phyloP scores from a whole-genome alignment of 1,140 invertebrate species.

The Drosophila tsacasi region DNA sequence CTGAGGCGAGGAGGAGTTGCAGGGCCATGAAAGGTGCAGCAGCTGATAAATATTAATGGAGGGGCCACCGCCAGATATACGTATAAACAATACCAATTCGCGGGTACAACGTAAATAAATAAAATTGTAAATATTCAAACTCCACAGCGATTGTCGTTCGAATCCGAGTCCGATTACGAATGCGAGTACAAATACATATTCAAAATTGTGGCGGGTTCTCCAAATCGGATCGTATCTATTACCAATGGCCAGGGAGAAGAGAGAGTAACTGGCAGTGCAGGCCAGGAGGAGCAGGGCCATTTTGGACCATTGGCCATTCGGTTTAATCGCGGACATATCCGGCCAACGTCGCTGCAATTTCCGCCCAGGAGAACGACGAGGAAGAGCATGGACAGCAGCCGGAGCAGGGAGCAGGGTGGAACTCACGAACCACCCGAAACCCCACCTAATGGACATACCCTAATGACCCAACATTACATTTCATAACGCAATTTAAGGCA shows the following conservation, averaged over 20 bases:
- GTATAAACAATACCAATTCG: conserved; percentile 34
- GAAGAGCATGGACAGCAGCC: conserved; percentile 25
- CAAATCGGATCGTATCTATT: conserved; percentile 41
- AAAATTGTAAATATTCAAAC: conserved; percentile 49
- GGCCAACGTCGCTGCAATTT: conserved; percentile 68
- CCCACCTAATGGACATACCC: conserved; percentile 63
- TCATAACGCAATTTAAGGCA: conserved; percentile 78
- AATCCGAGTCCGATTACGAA: neutral
- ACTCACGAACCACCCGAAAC: neutral
- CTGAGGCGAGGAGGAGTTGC: conserved; percentile 16
- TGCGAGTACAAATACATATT: conserved; percentile 7
- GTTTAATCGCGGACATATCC: conserved; percentile 75
- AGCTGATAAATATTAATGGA: conserved; percentile 63
- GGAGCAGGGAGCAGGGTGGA: neutral
- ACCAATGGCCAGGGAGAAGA: neutral
- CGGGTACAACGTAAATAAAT: conserved; percentile 39
- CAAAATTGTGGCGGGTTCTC: conserved; percentile 20
- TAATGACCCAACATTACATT: conserved; percentile 80
- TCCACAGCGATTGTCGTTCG: conserved; percentile 10
- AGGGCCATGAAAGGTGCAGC: conserved; percentile 33
- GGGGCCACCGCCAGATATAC: conserved; percentile 15
- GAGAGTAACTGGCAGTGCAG: neutral
- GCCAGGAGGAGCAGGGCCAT: conserved; percentile 9
- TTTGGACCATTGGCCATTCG: conserved; percentile 63
- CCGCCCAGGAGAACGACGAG: conserved; percentile 36